These are phyloP conservation scores for Calidris pygmaea DNA, from an alignment of 2,113 vertebrate species.

Conservation along the genomic window DNA sequence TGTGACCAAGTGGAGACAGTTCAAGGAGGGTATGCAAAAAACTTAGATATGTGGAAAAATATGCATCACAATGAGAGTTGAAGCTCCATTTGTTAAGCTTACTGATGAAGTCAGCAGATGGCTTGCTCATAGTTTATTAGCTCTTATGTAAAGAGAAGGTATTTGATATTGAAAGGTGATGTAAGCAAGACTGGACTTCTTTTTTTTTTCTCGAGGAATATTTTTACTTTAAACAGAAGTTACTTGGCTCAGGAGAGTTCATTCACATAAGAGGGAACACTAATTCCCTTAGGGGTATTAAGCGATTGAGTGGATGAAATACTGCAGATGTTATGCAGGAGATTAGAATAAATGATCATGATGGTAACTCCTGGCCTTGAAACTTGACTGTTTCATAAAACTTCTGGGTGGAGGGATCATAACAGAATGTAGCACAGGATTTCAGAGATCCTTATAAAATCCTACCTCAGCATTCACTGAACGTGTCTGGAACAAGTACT, in stretches of 20 bases:
- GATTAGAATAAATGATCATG: not conserved
- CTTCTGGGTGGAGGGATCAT: not conserved
- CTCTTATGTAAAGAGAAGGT: not conserved
- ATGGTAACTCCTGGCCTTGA: constrained; percentile 10
- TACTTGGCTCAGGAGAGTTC: not conserved
- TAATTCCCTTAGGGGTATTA: not conserved
- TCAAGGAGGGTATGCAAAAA: not conserved
- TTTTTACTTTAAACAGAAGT: constrained; percentile 32
- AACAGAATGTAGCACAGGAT: not conserved
- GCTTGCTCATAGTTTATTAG: constrained; percentile 2
- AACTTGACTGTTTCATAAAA: constrained; percentile 25
- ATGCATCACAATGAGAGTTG: not conserved
- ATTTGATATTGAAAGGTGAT: constrained; percentile 30
- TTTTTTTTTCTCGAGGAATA: not conserved
- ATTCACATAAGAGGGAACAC: not conserved
- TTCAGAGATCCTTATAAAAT: not conserved
- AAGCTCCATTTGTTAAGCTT: not conserved
- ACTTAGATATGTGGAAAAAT: constrained; percentile 3
- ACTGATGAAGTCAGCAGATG: constrained; percentile 2
- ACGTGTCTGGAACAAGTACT: not conserved
- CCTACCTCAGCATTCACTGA: not conserved
- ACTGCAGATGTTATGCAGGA: not conserved
- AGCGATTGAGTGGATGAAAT: not conserved
- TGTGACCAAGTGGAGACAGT: not conserved
- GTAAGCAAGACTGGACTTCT: not conserved